Evolutionary conservation across 2,113 vertebrate species (phyloP).

Genomic region (Triplophysa siluroides): DNA sequence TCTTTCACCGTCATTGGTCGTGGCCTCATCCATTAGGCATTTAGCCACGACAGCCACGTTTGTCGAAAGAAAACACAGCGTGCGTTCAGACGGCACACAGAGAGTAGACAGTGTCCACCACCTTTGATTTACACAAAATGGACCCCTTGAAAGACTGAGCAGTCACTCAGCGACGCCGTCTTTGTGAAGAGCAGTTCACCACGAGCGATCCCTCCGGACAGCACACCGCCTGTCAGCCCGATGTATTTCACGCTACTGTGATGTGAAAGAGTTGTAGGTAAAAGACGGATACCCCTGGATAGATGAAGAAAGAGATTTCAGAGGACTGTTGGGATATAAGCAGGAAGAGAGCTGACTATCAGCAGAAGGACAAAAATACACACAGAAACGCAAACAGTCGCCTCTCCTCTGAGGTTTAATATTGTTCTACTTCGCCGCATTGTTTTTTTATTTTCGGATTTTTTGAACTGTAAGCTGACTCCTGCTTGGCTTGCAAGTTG

Average conservation of each 20-base stretch:
- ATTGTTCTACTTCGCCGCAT: slow-evolving; percentile 49
- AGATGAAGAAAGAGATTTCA: slow-evolving; percentile 41
- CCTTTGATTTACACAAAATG: slow-evolving; percentile 65
- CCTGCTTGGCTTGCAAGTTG: slow-evolving; percentile 70
- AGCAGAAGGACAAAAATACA: slow-evolving; percentile 36
- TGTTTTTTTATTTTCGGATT: slow-evolving; percentile 58
- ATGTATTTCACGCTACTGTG: slow-evolving; percentile 64
- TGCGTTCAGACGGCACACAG: slow-evolving; percentile 34
- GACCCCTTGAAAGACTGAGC: slow-evolving; percentile 61
- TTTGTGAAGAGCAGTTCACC: slow-evolving; percentile 63
- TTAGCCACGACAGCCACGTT: slow-evolving; percentile 54
- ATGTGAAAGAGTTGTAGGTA: slow-evolving; percentile 52
- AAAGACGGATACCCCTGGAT: slow-evolving; percentile 10
- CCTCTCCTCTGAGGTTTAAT: slow-evolving; percentile 37
- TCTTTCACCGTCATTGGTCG: neutral
- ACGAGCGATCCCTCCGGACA: slow-evolving; percentile 55
- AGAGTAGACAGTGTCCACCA: slow-evolving; percentile 62
- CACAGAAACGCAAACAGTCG: slow-evolving; percentile 41
- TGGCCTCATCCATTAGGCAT: slow-evolving; percentile 62
- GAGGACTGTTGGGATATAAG: slow-evolving; percentile 15
- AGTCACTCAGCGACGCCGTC: slow-evolving; percentile 54
- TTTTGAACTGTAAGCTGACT: slow-evolving; percentile 69
- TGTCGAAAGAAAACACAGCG: slow-evolving; percentile 58
- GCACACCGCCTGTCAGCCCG: slow-evolving; percentile 59
- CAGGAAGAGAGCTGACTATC: slow-evolving; percentile 42